A percentile compares a stretch with the other conserved stretches of the same genome.
Evolutionary conservation across 2,888 invertebrate genomes (phyloP).

Genomic region (Drosophila ustulata): DNA sequence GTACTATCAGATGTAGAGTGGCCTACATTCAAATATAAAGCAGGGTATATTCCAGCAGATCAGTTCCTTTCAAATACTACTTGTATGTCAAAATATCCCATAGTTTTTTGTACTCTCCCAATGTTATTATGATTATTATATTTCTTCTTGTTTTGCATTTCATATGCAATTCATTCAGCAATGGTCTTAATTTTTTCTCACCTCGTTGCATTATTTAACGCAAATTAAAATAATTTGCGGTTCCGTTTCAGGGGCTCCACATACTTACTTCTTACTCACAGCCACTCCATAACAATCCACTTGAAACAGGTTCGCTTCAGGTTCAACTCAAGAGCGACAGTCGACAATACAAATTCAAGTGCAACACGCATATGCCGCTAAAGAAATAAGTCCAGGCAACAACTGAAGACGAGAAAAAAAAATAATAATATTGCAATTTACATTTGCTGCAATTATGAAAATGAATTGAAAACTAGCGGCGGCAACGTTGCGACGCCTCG

Average conservation of each 20-base stretch:
- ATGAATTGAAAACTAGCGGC: slow-evolving; percentile 76
- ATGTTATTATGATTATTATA: slow-evolving; percentile 36
- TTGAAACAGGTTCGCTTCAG: slow-evolving; percentile 72
- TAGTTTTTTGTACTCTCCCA: slow-evolving; percentile 35
- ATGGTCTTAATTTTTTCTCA: slow-evolving; percentile 80
- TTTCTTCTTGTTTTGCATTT: slow-evolving; percentile 35
- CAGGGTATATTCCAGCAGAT: neutral
- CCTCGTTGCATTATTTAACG: slow-evolving; percentile 82
- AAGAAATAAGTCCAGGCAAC: slow-evolving; percentile 47
- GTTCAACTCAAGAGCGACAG: slow-evolving; percentile 75
- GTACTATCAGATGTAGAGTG: neutral
- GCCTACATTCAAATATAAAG: neutral
- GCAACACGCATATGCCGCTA: slow-evolving; percentile 73
- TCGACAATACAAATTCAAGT: slow-evolving; percentile 76
- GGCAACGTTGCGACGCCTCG: slow-evolving; percentile 29
- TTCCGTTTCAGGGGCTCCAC: slow-evolving; percentile 73
- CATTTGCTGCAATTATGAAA: slow-evolving; percentile 82
- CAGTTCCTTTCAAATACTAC: neutral
- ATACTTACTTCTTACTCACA: slow-evolving; percentile 8
- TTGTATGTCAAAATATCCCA: slow-evolving; percentile 46
- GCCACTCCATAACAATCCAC: slow-evolving; percentile 46
- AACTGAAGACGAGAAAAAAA: slow-evolving; percentile 22
- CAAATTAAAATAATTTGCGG: slow-evolving; percentile 82
- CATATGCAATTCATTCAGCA: slow-evolving; percentile 56
- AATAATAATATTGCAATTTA: slow-evolving; percentile 74